Evolutionary conservation across 2,888 invertebrate species (phyloP).

Genomic region (Corbicula japonica): DNA sequence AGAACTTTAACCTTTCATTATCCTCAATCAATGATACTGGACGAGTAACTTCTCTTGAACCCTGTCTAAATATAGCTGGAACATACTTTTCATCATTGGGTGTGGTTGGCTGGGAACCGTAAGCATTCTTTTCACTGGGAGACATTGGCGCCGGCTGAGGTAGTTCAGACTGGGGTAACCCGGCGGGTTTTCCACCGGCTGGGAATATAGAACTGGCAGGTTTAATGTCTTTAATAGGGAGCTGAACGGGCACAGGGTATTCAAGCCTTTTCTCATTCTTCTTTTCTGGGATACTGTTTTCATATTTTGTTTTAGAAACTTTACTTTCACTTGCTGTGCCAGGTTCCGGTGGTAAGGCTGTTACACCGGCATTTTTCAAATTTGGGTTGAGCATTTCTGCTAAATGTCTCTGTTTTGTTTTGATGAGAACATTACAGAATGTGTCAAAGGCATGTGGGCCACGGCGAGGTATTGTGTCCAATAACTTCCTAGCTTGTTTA

Average conservation of each 20-base stretch:
- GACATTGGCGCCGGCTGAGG: not conserved
- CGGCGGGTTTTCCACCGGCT: not conserved
- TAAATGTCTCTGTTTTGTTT: conserved; percentile 33
- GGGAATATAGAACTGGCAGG: not conserved
- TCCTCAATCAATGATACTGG: not conserved
- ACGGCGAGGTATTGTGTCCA: conserved; percentile 54
- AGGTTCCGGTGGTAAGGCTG: not conserved
- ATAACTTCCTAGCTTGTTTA: conserved; percentile 16
- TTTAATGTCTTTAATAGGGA: conserved; percentile 1
- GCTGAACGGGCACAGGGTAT: conserved; percentile 13
- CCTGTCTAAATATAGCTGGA: not conserved
- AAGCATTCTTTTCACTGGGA: not conserved
- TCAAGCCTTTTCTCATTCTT: not conserved
- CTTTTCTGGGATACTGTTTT: not conserved
- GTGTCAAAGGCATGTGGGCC: conserved; percentile 45
- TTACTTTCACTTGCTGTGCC: not conserved
- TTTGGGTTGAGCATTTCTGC: conserved; percentile 39
- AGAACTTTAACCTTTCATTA: not conserved
- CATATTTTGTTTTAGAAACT: too few species aligned
- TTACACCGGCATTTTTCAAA: conserved; percentile 5
- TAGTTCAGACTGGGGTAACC: too few species aligned
- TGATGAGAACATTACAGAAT: conserved; percentile 35
- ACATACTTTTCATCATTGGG: conserved; percentile 6
- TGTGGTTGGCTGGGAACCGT: conserved; percentile 16
- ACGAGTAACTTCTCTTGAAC: conserved; percentile 4